A percentile compares a stretch with the other conserved stretches of the same genome.
phyloP scores from a whole-genome alignment of 2,113 vertebrate genomes.

The Oncorhynchus keta region DNA sequence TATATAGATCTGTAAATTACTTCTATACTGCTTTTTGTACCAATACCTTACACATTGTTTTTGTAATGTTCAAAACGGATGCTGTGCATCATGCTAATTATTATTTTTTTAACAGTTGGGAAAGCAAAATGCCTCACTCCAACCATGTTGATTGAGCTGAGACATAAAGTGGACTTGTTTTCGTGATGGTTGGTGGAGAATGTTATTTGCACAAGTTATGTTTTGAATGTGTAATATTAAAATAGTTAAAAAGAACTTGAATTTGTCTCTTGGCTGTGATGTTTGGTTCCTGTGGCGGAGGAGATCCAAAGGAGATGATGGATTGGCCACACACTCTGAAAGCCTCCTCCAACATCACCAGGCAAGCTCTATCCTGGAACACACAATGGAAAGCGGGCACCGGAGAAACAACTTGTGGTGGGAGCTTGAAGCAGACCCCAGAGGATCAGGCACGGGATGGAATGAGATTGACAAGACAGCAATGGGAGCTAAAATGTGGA shows the following conservation, averaged over 20 bases:
- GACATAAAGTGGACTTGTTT: conserved; percentile 23
- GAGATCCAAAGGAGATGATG: not conserved
- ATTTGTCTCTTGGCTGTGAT: not conserved
- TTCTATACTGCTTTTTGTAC: not conserved
- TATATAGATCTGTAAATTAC: not conserved
- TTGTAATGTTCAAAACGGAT: conserved; percentile 64
- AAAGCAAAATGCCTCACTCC: conserved; percentile 18
- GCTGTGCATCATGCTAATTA: conserved; percentile 67
- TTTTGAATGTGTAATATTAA: conserved; percentile 47
- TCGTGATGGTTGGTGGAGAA: conserved; percentile 37
- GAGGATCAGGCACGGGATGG: too few species aligned
- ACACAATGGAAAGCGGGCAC: too few species aligned
- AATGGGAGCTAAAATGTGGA: too few species aligned
- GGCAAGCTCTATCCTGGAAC: too few species aligned
- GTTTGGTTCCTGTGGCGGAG: not conserved
- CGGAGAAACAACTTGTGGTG: too few species aligned
- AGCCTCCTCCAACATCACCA: not conserved
- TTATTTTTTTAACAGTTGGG: conserved; percentile 27
- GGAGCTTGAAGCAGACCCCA: too few species aligned
- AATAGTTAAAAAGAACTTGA: conserved; percentile 1
- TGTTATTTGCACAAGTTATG: conserved; percentile 54
- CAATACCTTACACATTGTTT: conserved; percentile 44
- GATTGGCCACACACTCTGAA: not conserved
- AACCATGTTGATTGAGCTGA: conserved; percentile 49
- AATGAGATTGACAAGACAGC: too few species aligned